Base-by-base conservation (phyloP, 2,113 vertebrate species). In the Arvicanthis niloticus region DNA sequence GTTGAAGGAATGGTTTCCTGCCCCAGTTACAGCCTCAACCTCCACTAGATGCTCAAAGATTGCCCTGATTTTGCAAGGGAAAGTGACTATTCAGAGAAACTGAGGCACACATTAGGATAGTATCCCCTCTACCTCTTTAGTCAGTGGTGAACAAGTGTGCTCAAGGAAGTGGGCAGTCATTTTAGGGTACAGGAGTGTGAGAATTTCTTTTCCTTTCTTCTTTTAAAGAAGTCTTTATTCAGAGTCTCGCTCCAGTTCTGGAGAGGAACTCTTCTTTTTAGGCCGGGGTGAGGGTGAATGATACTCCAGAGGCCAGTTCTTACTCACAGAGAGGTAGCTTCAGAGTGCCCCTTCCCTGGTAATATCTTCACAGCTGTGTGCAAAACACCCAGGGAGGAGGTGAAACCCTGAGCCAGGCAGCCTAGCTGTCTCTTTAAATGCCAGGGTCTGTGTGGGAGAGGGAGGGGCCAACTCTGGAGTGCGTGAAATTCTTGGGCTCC, bases 371-470 rank as follows among this genome's bases (percentile, higher is more conserved):
- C 98, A 96, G 97, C 96, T 97, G 96, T 98, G 97, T 96, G 97
- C 93, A 89, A 93, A 98, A 91, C 95, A 96, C 94, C 53, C 94
- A 3, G 97, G 80, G 95, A 97, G 91, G 92, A 91, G 88, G 95
- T 17, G 96, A 95, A 95, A 90, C 96, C 88, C 65, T 26, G 96
- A 96, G 76, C 88, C 88, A 53, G 95, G 88, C 96, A 95, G 97
- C 95, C 97, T 37, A 96, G 97, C 98, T 98, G 98, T 98, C 98
- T 98, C 98, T 99, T 99, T 99, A 99, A 99, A 98, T 98, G 98
- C 98, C 26, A 98, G 98, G 98, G 98, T 98, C 98, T 98, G 97
- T 98, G 98, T 91, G 94, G 95, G 91, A 98, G 97, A 97, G 97
- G 98, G 98, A 96, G 98, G 98, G 98, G 97, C 97, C 93, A 97